Evolutionary conservation across 2,888 invertebrate species (phyloP).

Genomic region (Anagyrus pseudococci): DNA sequence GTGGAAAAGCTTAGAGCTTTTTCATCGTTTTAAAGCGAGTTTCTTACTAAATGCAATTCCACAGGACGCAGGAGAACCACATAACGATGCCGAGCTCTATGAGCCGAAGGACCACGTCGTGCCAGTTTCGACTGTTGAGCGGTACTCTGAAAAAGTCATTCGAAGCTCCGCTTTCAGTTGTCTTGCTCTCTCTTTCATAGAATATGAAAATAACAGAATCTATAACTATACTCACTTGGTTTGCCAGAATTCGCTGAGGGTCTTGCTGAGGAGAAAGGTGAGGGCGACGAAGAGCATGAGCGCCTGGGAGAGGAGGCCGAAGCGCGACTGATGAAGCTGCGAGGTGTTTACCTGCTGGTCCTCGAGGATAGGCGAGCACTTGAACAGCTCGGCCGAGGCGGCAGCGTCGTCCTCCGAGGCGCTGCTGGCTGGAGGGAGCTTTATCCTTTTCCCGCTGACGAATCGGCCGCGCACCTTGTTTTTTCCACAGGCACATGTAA

Average conservation of each 20-base stretch:
- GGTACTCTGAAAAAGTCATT: constrained; percentile 71
- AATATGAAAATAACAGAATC: neutral
- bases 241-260: constrained; percentile 92
- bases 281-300: constrained; percentile 89
- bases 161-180: neutral
- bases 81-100: constrained; percentile 92
- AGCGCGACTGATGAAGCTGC: constrained; percentile 88
- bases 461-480: constrained; percentile 74
- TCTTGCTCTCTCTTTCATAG: neutral
- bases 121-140: constrained; percentile 88
- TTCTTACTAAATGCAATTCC: constrained; percentile 86
- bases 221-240: constrained; percentile 73
- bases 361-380: constrained; percentile 16
- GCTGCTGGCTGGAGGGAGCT: too few species aligned
- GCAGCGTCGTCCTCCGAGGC: neutral
- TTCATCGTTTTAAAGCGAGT: too few species aligned
- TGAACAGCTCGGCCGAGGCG: neutral
- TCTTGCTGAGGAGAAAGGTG: constrained; percentile 89
- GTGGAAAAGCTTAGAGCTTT: neutral
- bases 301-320: constrained; percentile 89
- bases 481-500: too few species aligned
- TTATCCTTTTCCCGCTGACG: too few species aligned
- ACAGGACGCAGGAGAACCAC: constrained; percentile 95
- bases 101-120: constrained; percentile 88
- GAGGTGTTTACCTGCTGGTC: constrained; percentile 75